Evolutionary conservation across 2,888 invertebrate genomes (phyloP), one percentile per base, ranked within the genome.

Genomic region (Tuberolachnus salignus): DNA sequence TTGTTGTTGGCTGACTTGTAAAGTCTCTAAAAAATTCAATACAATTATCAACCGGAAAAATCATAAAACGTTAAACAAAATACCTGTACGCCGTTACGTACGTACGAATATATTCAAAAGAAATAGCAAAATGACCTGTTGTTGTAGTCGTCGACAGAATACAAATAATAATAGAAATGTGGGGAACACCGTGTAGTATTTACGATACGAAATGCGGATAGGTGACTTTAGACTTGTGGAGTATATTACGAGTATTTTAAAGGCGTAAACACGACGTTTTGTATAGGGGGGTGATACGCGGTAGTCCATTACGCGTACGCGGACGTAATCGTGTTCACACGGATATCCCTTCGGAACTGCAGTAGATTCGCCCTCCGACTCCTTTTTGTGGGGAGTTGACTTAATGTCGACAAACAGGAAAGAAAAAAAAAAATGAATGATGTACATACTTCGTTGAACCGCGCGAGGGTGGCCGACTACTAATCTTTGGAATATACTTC

Each of bases 361-460:
- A 49, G 53, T 19, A 63, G 53, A 74, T 66, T 34, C 34, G 34
- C 57, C 67, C 57, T 49, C 49, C 59, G 61, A 14, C 44, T 67
- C 26, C 44, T 67, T 59, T n/a, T 75, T 49, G 44, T n/a, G 26
- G 55, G 64, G 57, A 75, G 49, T 66, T 67, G 67, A 75, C 57
- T 75, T 19, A 46, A 46, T 66, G 75, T 75, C 46, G 11, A 57
- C 19, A 75, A 75, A 75, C 67, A 67, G 59, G 67, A 66, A 4
- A 34, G 6, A 34, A 34, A 34, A 67, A 67, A 75, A 74, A 66
- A 70, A 75, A 67, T 46, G 34, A 75, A 75, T 75, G 57, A 57
- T 46, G 67, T 67, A 67, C 44, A 75, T 67, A 75, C 75, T 67
- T 55, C 51, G 21, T 61, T 63, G 61, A 73, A 73, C 61, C 51